These are phyloP conservation scores for Mastacembelus armatus DNA, from an alignment of 2,797 vertebrate species.

Conservation along the genomic window DNA sequence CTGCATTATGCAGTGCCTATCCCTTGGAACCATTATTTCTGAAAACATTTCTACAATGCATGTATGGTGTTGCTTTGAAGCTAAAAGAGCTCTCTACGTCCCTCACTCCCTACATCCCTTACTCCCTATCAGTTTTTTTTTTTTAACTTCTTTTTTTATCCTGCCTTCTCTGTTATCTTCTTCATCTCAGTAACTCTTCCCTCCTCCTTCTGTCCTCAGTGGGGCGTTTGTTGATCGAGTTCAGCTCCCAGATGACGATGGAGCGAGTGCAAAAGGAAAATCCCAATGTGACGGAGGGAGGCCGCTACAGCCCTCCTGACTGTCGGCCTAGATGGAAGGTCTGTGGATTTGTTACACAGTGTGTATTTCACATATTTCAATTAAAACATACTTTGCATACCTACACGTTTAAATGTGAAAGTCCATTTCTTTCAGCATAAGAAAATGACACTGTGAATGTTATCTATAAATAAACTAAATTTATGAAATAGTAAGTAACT, in stretches of 20 bases:
- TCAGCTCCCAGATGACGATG: constrained; percentile 97
- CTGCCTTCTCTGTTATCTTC: constrained; percentile 17
- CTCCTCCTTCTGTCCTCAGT: constrained; percentile 80
- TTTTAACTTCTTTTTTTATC: constrained; percentile 8
- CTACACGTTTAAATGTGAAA: not conserved
- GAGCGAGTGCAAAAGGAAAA: constrained; percentile 97
- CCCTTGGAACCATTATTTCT: constrained; percentile 64
- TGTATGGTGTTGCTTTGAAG: constrained; percentile 61
- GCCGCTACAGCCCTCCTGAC: constrained; percentile 91
- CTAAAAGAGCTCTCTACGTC: constrained; percentile 44
- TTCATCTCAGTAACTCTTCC: constrained; percentile 31
- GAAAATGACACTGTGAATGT: too few species aligned
- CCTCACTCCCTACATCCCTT: constrained; percentile 28
- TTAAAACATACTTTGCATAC: not conserved
- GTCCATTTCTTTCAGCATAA: not conserved
- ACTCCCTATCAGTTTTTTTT: constrained; percentile 6
- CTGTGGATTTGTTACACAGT: constrained; percentile 1
- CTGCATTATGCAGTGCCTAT: constrained; percentile 52
- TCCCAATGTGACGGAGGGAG: constrained; percentile 93
- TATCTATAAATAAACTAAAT: too few species aligned
- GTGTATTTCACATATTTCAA: not conserved
- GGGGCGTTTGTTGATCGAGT: constrained; percentile 97
- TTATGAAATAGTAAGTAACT: too few species aligned
- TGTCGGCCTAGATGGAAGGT: constrained; percentile 92
- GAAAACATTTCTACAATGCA: constrained; percentile 58